Conservation (phyloP, 2,113 vertebrate genomes). For the Butorides virescens region DNA sequence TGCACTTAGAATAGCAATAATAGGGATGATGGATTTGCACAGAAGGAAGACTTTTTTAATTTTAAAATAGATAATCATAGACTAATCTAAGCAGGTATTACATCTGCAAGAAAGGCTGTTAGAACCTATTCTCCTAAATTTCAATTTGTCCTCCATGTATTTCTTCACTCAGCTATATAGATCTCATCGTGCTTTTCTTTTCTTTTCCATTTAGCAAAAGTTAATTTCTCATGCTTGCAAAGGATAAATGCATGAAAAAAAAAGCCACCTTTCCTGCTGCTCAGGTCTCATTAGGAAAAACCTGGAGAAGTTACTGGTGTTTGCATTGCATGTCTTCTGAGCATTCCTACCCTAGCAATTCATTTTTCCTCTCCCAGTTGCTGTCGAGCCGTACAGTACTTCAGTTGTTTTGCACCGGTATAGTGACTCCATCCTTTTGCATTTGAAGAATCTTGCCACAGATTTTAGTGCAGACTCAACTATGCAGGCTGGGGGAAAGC, state of each 20-base stretch:
- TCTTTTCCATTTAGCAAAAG: neutral
- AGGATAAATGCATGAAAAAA: neutral
- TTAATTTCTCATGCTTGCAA: neutral
- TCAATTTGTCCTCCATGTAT: neutral
- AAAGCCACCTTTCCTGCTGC: neutral
- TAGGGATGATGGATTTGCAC: neutral
- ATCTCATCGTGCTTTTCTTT: neutral
- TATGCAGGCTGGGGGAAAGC: neutral
- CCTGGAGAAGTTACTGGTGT: neutral
- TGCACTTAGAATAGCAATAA: neutral
- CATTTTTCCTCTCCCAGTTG: neutral
- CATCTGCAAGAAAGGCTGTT: neutral
- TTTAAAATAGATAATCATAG: constrained; percentile 7
- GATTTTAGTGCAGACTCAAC: neutral
- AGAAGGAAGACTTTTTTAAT: neutral
- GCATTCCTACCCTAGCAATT: neutral
- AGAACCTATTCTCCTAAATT: neutral
- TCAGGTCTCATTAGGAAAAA: neutral
- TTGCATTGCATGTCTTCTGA: neutral
- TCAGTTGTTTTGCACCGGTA: neutral
- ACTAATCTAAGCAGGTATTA: constrained; percentile 24
- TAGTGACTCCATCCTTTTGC: neutral
- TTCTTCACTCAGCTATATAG: neutral
- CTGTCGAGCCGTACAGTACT: neutral
- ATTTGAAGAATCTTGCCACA: neutral